Evolutionary conservation across 2,888 invertebrate species (phyloP).

Genomic region (Caenorhabditis afra): DNA sequence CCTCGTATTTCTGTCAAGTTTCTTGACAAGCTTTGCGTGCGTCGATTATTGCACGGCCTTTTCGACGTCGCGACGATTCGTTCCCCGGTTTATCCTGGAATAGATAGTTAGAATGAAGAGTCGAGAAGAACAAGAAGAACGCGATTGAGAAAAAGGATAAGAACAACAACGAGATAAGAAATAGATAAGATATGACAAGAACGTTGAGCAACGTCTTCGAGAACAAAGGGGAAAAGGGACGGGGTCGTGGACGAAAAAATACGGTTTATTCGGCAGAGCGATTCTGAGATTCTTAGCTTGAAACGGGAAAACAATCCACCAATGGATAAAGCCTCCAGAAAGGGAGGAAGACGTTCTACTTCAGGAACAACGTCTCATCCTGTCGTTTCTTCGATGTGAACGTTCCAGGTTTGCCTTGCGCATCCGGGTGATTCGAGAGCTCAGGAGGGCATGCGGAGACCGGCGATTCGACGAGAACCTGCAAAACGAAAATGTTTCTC

Average conservation of each 20-base stretch:
- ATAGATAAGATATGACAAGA: conserved; percentile 43
- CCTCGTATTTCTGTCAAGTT: conserved; percentile 24
- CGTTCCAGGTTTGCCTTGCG: conserved; percentile 96
- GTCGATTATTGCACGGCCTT: conserved; percentile 2
- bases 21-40: conserved; percentile 17
- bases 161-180: not conserved
- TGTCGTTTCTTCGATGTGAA: conserved; percentile 88
- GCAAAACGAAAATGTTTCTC: conserved; percentile 13
- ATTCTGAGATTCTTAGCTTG: no score
- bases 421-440: conserved; percentile 96
- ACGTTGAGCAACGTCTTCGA: conserved; percentile 20
- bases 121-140: not conserved
- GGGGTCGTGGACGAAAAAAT: not conserved
- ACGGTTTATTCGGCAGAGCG: conserved; percentile 1
- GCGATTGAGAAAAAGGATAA: not conserved
- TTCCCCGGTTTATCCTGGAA: conserved; percentile 52
- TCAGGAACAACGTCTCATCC: conserved; percentile 71
- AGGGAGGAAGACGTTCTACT: conserved; percentile 9
- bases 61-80: conserved; percentile 18
- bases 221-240: not conserved
- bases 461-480: conserved; percentile 74
- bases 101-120: not conserved
- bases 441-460: conserved; percentile 83
- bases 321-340: not conserved
- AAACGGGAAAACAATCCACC: not conserved